A percentile compares a stretch with the other conserved stretches of the same genome.
Evolutionary conservation across 92 coral and sea anemone species (phyloP).

Genomic region (Siderastrea siderea): DNA sequence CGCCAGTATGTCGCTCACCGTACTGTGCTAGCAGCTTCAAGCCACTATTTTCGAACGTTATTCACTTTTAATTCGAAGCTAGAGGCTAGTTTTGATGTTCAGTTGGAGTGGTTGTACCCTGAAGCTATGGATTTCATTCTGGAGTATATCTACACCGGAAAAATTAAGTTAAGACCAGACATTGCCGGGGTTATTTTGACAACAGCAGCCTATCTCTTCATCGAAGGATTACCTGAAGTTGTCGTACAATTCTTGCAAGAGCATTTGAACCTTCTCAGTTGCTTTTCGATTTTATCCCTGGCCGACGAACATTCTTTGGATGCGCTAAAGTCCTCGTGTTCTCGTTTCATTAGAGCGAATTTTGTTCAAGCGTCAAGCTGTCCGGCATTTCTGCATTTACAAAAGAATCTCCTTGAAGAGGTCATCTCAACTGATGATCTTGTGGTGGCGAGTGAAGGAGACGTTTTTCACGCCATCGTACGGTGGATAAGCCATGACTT

Average conservation of each 20-base stretch:
- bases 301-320: constrained; percentile 19
- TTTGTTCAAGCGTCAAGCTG: constrained; percentile 21
- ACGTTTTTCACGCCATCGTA: background rate
- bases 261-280: constrained; percentile 24
- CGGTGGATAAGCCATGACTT: constrained; percentile 9
- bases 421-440: constrained; percentile 32
- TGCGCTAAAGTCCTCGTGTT: constrained; percentile 21
- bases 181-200: constrained; percentile 27
- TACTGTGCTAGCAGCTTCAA: constrained; percentile 50
- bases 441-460: background rate
- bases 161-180: constrained; percentile 10
- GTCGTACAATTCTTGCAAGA: constrained; percentile 10
- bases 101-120: constrained; percentile 22
- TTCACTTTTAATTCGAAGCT: constrained; percentile 21
- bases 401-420: background rate
- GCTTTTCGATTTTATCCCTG: constrained; percentile 28
- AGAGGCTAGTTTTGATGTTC: constrained; percentile 7
- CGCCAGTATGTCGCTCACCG: constrained; percentile 35
- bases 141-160: constrained; percentile 54
- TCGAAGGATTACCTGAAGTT: constrained; percentile 15
- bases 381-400: constrained; percentile 6
- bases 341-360: constrained; percentile 9
- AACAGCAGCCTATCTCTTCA: constrained; percentile 27
- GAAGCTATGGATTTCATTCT: constrained; percentile 25
- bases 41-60: constrained; percentile 34